Conservation (phyloP, 1,140 invertebrate species). For the Pseudachorutes palmiensis region DNA sequence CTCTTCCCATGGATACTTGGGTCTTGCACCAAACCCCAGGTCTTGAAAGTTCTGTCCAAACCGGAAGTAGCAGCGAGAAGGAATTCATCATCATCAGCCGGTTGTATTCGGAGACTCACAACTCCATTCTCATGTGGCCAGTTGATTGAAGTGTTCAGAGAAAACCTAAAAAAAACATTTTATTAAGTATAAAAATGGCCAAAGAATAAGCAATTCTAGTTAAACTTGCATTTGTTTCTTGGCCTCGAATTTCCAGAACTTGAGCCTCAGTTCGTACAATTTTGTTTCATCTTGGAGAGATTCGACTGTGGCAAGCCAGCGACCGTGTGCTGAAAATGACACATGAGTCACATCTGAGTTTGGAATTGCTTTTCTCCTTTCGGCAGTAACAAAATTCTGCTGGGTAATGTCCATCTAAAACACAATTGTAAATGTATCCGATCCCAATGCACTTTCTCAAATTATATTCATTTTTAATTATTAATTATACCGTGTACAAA, state of each 20-base stretch:
- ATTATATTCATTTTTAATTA: too few species aligned
- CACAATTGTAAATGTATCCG: constrained; percentile 26
- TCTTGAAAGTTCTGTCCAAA: constrained; percentile 61
- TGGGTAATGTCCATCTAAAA: constrained; percentile 64
- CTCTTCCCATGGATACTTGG: constrained; percentile 47
- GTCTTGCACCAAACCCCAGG: constrained; percentile 56
- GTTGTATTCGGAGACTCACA: constrained; percentile 55
- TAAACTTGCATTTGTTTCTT: constrained; percentile 54
- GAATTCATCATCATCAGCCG: constrained; percentile 39
- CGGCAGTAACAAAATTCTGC: constrained; percentile 61
- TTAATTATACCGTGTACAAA: constrained; percentile 60
- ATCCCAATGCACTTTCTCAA: too few species aligned
- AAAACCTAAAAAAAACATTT: constrained; percentile 49
- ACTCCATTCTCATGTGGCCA: constrained; percentile 59
- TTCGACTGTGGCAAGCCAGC: constrained; percentile 74
- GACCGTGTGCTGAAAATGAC: constrained; percentile 56
- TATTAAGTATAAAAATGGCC: not conserved
- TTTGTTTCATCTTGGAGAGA: constrained; percentile 45
- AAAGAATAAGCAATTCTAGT: not conserved
- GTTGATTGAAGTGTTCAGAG: constrained; percentile 63
- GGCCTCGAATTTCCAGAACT: constrained; percentile 66
- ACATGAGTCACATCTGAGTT: constrained; percentile 62
- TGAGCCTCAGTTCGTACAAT: constrained; percentile 60
- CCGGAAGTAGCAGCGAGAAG: constrained; percentile 52
- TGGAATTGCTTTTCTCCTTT: constrained; percentile 50